Evolutionary conservation across 2,113 vertebrate genomes (phyloP).

Genomic region (Rhadina sibilatrix): DNA sequence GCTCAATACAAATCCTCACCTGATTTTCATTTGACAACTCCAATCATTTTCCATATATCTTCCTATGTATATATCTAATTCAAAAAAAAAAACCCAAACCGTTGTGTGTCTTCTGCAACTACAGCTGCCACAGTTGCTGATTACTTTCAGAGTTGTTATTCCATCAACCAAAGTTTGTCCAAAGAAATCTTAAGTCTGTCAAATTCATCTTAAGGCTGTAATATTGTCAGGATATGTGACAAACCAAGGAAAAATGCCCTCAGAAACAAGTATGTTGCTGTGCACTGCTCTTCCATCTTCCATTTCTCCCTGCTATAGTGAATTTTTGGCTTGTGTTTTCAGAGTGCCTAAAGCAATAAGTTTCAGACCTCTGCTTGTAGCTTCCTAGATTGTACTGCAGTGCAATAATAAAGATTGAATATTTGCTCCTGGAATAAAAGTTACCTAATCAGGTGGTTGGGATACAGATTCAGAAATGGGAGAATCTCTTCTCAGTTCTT

Average conservation of each 20-base stretch:
- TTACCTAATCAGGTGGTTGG: not conserved
- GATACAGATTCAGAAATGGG: not conserved
- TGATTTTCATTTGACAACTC: not conserved
- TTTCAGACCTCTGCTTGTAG: not conserved
- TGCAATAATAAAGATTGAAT: not conserved
- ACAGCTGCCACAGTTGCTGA: not conserved
- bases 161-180: not conserved
- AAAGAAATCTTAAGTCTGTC: not conserved
- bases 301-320: not conserved
- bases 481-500: not conserved
- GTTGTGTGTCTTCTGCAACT: not conserved
- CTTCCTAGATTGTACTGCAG: not conserved
- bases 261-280: not conserved
- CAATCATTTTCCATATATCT: not conserved
- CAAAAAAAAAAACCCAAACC: accelerated
- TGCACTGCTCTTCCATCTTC: not conserved
- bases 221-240: not conserved
- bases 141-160: not conserved
- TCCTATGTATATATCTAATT: not conserved
- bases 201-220: not conserved
- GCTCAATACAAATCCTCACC: not conserved
- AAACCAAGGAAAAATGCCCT: not conserved
- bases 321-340: not conserved
- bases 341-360: not conserved
- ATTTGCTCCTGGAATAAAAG: not conserved